These are phyloP conservation scores for Platichthys stellatus DNA, from an alignment of 2,113 vertebrate genomes.

Conservation along the genomic window DNA sequence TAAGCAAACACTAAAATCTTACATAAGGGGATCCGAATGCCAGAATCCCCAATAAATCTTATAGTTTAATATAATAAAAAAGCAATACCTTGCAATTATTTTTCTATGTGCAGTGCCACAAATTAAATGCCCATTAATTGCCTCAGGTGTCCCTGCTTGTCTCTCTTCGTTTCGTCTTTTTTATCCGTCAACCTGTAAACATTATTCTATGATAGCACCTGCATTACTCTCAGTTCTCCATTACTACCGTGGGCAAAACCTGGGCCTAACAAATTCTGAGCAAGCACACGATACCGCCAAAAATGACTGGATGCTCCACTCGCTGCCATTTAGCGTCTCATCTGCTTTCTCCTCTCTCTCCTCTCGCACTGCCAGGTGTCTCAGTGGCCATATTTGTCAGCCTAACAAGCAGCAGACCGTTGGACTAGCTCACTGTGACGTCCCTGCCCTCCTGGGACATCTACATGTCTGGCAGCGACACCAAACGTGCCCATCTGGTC, in stretches of 20 bases:
- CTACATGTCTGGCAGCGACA: slow-evolving; percentile 59
- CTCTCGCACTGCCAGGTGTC: slow-evolving; percentile 62
- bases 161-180: slow-evolving; percentile 43
- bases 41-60: slow-evolving; percentile 82
- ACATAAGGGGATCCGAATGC: slow-evolving; percentile 80
- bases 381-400: slow-evolving; percentile 69
- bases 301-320: slow-evolving; percentile 36
- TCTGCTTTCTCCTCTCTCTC: slow-evolving; percentile 45
- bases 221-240: slow-evolving; percentile 41
- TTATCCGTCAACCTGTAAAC: slow-evolving; percentile 70
- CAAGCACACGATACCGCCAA: slow-evolving; percentile 6
- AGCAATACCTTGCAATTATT: slow-evolving; percentile 78
- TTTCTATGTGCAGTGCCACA: slow-evolving; percentile 77
- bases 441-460: slow-evolving; percentile 57
- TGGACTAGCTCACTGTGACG: slow-evolving; percentile 61
- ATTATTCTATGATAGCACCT: slow-evolving; percentile 67
- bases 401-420: slow-evolving; percentile 67
- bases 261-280: slow-evolving; percentile 20
- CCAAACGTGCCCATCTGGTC: slow-evolving; percentile 69
- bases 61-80: slow-evolving; percentile 83
- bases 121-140: slow-evolving; percentile 73
- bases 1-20: slow-evolving; percentile 83
- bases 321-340: slow-evolving; percentile 38
- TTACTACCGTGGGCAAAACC: background rate
- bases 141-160: slow-evolving; percentile 49